Evolutionary conservation across 1,140 invertebrate genomes (phyloP).

Genomic region (Pemphigus obesinymphae): DNA sequence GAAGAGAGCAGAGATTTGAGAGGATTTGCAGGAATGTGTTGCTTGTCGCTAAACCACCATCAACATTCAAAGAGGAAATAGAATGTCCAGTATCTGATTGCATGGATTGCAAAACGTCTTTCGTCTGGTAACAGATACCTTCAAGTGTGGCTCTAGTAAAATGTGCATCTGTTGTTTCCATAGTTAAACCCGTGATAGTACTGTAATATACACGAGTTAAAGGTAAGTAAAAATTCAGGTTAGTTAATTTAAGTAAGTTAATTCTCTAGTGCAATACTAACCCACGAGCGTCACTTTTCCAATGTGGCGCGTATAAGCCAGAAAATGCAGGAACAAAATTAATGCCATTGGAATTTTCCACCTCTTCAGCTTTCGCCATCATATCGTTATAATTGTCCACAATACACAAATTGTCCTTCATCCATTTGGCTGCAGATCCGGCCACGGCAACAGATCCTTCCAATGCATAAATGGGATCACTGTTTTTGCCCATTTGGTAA

Average conservation of each 20-base stretch:
- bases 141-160: slow-evolving; percentile 90
- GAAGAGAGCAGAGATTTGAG: slow-evolving; percentile 80
- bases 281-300: slow-evolving; percentile 87
- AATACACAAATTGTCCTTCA: slow-evolving; percentile 61
- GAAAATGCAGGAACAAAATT: slow-evolving; percentile 93
- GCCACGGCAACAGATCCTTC: slow-evolving; percentile 93
- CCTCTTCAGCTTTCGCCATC: slow-evolving; percentile 60
- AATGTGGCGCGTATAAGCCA: slow-evolving; percentile 91
- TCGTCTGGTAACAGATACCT: slow-evolving; percentile 92
- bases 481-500: slow-evolving; percentile 78
- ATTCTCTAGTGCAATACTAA: no score
- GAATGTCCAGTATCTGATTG: slow-evolving; percentile 82
- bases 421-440: slow-evolving; percentile 68
- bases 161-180: slow-evolving; percentile 88
- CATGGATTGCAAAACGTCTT: slow-evolving; percentile 83
- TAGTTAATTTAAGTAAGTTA: not conserved
- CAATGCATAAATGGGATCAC: slow-evolving; percentile 76
- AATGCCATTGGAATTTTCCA: slow-evolving; percentile 67
- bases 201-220: no score
- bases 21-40: slow-evolving; percentile 91
- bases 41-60: slow-evolving; percentile 89
- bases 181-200: slow-evolving; percentile 90
- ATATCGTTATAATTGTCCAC: slow-evolving; percentile 56
- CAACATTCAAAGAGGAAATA: slow-evolving; percentile 76
- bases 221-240: not conserved